These are phyloP conservation scores for Aepyceros melampus DNA, from an alignment of 2,113 vertebrate genomes.

Conservation along the genomic window DNA sequence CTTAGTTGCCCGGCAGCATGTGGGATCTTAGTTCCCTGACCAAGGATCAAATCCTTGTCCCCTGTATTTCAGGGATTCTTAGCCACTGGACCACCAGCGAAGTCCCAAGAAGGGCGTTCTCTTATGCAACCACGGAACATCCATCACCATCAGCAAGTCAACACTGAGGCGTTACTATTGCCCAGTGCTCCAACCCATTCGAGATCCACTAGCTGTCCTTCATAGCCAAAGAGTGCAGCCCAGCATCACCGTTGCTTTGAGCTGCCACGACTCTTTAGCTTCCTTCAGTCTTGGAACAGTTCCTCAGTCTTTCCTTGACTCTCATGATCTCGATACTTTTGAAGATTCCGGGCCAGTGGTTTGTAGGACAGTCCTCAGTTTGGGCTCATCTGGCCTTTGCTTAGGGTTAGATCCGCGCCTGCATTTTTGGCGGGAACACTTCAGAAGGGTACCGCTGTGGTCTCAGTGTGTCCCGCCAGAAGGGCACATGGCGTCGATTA, in stretches of 20 bases:
- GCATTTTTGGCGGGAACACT: not conserved
- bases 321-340: not conserved
- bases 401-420: not conserved
- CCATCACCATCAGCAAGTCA: not conserved
- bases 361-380: not conserved
- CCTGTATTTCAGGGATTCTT: not conserved
- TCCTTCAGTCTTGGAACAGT: not conserved
- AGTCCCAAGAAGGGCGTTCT: not conserved
- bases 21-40: not conserved
- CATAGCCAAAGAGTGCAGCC: not conserved
- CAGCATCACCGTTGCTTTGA: not conserved
- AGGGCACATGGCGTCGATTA: accelerated
- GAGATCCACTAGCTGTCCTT: not conserved
- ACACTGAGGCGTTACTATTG: not conserved
- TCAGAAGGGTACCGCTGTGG: not conserved
- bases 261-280: not conserved
- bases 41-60: not conserved
- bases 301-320: not conserved
- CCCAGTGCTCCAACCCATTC: not conserved
- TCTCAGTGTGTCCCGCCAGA: not conserved
- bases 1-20: not conserved
- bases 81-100: not conserved
- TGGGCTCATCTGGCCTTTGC: not conserved
- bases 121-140: not conserved
- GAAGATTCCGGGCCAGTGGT: not conserved